Evolutionary conservation across 2,113 vertebrate species (phyloP).

Genomic region (Emydocephalus ijimae): DNA sequence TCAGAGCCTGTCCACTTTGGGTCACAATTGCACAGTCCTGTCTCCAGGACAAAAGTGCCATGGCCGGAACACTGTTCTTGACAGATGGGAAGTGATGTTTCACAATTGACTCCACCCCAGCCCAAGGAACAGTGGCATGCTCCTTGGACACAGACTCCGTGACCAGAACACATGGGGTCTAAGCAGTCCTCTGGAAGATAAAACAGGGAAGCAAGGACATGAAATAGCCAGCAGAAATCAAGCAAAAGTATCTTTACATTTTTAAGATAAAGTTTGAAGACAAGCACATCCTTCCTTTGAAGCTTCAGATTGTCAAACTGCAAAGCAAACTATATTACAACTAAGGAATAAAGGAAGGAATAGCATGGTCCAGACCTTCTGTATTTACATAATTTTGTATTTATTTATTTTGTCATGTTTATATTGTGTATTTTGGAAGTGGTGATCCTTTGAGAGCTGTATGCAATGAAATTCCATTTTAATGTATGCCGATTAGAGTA

Average conservation of each 20-base stretch:
- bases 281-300: not conserved
- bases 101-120: constrained; percentile 88
- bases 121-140: constrained; percentile 90
- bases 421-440: too few species aligned
- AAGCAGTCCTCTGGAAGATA: constrained; percentile 85
- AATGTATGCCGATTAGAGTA: too few species aligned
- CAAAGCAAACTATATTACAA: not conserved
- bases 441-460: too few species aligned
- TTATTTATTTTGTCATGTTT: too few species aligned
- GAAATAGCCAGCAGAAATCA: not conserved
- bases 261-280: not conserved
- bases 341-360: not conserved
- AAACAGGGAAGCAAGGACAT: not conserved
- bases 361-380: not conserved
- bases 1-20: constrained; percentile 92
- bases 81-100: constrained; percentile 84
- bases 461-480: too few species aligned
- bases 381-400: too few species aligned
- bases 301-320: not conserved
- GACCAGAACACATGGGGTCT: constrained; percentile 87
- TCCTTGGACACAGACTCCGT: constrained; percentile 89
- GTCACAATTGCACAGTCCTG: constrained; percentile 86
- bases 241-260: not conserved
- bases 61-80: constrained; percentile 95
- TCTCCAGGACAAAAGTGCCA: constrained; percentile 84